phyloP scores from a whole-genome alignment of 2,113 vertebrate genomes.

The Tylochromis polylepis region DNA sequence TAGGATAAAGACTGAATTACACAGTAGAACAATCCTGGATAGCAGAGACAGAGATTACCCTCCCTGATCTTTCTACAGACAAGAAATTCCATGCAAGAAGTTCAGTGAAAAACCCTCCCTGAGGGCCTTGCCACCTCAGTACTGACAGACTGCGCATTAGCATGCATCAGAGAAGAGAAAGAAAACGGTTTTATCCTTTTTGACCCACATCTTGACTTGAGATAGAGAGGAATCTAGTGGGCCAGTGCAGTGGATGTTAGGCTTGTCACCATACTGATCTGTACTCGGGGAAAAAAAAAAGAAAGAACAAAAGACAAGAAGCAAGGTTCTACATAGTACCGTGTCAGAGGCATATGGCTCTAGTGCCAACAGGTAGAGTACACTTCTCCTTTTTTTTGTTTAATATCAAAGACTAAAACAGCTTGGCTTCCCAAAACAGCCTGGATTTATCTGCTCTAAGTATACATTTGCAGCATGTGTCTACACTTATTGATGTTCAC shows the following conservation, averaged over 20 bases:
- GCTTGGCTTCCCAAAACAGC: conserved; percentile 2
- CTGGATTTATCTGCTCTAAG: background rate
- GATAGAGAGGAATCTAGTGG: conserved; percentile 18
- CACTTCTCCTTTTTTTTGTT: background rate
- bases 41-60: conserved; percentile 64
- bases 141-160: conserved; percentile 57
- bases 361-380: background rate
- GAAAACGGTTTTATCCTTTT: conserved; percentile 41
- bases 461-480: background rate
- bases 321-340: background rate
- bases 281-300: background rate
- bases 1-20: conserved; percentile 58
- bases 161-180: conserved; percentile 46
- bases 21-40: conserved; percentile 60
- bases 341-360: background rate
- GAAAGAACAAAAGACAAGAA: background rate
- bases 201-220: conserved; percentile 61
- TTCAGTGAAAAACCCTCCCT: conserved; percentile 52
- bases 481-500: background rate
- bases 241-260: background rate
- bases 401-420: background rate
- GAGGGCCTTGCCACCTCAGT: conserved; percentile 48
- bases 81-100: conserved; percentile 36
- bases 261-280: conserved; percentile 32
- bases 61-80: conserved; percentile 64